Evolutionary conservation across 2,888 invertebrate genomes (phyloP), one percentile per base, ranked within the genome.

Genomic region (Hemaris fuciformis): DNA sequence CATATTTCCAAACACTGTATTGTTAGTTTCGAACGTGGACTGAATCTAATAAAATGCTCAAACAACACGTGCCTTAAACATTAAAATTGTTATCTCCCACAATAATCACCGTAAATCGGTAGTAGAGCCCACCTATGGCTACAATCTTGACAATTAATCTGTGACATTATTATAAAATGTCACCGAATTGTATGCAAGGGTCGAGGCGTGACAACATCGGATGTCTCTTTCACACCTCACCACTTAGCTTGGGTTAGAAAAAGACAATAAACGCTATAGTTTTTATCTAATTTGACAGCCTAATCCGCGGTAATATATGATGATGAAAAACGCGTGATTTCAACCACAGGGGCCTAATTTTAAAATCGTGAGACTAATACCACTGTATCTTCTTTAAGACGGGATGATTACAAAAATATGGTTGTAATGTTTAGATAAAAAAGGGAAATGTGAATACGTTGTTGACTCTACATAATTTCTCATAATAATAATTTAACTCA

Each of bases 141-240:
- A 68, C 66, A 79, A 91, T 91, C 89, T 75, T 22, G 61, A 68
- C 77, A 62, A 80, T 89, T 89, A 77, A 90, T 90, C 90, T 77
- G 69, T 66, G 70, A 75, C 79, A 79, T 80, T 83, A 71, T 64
- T 63, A 65, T 46, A 62, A 56, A 66, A 25, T 48, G 23, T 60
- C 48, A 46, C 45, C 23, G 34, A 48, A 15, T 34, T 48, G 23
- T 23, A 38, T 38, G 38, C 53, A 31, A 3, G 4, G 15, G 7
- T 53, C 27, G 10, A 31, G 53, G 2, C 8, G 10, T 53, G 15
- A 18, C 15, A 15, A 10, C 2, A 18, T 10, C 18, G 1, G 2
- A 1, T 31, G 10, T 60, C 25, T 48, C 46, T 48, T 25, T 48
- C 38, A 41, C 18, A 23, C 45, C 6, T n/a, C 13, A 0, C 10